Evolutionary conservation across 2,113 vertebrate genomes (phyloP).

Genomic region (Herpailurus yagouaroundi): DNA sequence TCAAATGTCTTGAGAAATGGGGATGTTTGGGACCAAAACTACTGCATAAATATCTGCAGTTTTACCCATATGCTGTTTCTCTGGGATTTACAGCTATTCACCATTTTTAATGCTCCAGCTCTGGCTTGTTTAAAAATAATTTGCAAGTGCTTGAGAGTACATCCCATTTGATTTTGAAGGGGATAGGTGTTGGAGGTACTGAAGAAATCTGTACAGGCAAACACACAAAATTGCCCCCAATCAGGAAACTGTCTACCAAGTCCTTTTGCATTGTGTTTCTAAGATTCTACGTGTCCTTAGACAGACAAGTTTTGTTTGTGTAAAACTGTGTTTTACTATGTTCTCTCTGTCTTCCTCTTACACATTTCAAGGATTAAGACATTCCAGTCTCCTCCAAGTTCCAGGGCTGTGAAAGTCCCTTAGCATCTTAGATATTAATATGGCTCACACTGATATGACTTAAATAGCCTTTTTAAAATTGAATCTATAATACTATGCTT

Average conservation of each 20-base stretch:
- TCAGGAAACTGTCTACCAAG: background rate
- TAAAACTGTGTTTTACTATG: background rate
- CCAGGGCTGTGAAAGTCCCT: slow-evolving; percentile 10
- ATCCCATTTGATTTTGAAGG: background rate
- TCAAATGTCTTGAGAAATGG: slow-evolving; percentile 64
- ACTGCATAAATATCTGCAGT: slow-evolving; percentile 62
- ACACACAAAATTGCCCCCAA: background rate
- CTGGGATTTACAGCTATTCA: slow-evolving; percentile 50
- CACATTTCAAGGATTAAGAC: slow-evolving; percentile 66
- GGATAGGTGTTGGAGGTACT: background rate
- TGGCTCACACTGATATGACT: slow-evolving; percentile 47
- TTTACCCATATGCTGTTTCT: background rate
- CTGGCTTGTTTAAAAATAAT: slow-evolving; percentile 62
- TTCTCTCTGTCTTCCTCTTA: slow-evolving; percentile 14
- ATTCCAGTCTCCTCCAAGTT: slow-evolving; percentile 49
- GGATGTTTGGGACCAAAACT: slow-evolving; percentile 44
- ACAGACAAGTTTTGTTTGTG: background rate
- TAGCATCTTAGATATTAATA: slow-evolving; percentile 69
- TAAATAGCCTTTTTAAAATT: slow-evolving; percentile 79
- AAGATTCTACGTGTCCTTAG: background rate
- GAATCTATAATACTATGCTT: slow-evolving; percentile 71
- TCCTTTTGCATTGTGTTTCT: background rate
- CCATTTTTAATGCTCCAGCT: background rate
- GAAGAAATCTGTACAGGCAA: background rate
- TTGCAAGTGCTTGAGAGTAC: background rate